Base-by-base conservation (phyloP, 2,113 vertebrate species). In the Xyrauchen texanus region DNA sequence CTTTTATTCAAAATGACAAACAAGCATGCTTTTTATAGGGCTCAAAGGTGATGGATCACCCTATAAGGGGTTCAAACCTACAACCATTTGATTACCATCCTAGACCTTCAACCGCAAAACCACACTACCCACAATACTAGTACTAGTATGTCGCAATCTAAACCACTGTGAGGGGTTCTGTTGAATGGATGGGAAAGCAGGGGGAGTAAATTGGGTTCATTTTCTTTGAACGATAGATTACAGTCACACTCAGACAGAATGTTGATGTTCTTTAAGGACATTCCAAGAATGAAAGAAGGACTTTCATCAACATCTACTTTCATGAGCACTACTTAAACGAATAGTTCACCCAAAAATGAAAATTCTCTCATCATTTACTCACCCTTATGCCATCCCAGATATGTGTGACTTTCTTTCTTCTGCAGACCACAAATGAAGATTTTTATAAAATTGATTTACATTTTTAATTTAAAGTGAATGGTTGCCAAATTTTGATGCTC, bases 171-270 rank as follows among this genome's bases (percentile, higher is more conserved):
- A 58, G 55, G 55, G 51, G 55, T 13, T 42, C 4, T 9, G 4
- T 46, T 51, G 4, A 51, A 63, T 34, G 72, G 4, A 63, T 62
- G 72, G 60, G 60, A 75, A 75, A 75, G 60, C 8, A 12, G 67
- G 55, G 72, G 60, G 9, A 51, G 51, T 10, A 63, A 75, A 4
- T 34, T 34, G 3, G 47, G 21, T 0, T 34, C 2, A 16, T 63
- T 75, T 63, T 46, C 7, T 75, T 58, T 16, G 72, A 75, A 75
- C 9, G 21, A 34, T 34, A 13, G 13, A 7, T n/a, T 13, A 58
- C 6, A 34, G 68, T 70, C 68, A 70, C 7, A 70, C 52, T 70
- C 51, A 42, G 63, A 75, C 72, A 75, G 72, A 58, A 75, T 75
- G 72, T 63, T 62, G 7, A 60, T 75, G 46, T 75, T 75, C 60